Evolutionary conservation across 2,888 invertebrate species (phyloP), one percentile per base, ranked within the genome.

Genomic region (Sinodicranocentrus sp.): DNA sequence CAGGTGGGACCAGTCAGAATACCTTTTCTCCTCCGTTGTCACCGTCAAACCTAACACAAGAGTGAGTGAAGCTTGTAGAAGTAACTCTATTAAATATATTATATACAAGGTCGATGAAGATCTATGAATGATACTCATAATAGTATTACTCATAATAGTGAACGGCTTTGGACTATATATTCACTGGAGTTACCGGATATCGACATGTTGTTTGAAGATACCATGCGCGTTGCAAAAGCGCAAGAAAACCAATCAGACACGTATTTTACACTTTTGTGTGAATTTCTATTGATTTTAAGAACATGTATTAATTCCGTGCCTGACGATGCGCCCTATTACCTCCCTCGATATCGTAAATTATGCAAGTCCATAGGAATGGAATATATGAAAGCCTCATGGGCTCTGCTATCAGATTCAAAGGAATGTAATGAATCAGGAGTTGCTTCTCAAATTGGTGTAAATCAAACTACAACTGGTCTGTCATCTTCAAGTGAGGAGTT

Each of bases 241-340:
- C 94, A 94, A 89, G 92, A 92, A 73, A 92, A 93, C 0, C 94
- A 94, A 86, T 93, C 94, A 0, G 92, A 93, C 48, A 94, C 94
- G 1, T 95, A 95, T 89, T 92, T 93, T 82, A 94, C 95, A 90
- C 91, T 96, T 76, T 91, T 95, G 89, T 93, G 93, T 88, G 95
- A 95, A 90, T 94, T 94, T 3, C 94, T 95, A 89, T 92, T 94
- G 87, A 93, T 95, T 88, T 90, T 95, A 1, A 71, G 88, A 87
- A 43, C 84, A 0, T 84, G 79, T 33, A 84, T 88, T 17, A 88
- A 85, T 67, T 48, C 80, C n/a, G 61, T 82, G 25, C 87, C 88
- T 1, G 87, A 84, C 1, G 73, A 79, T 39, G 82, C 75, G 19
- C 26, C 54, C 1, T 73, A 70, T 25, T 85, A 84, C 23, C 19